Percentiles rank a stretch among this genome's conserved stretches.
Evolutionary conservation across 2,888 invertebrate species (phyloP).

Genomic region (Chalcosyrphus nemorum): DNA sequence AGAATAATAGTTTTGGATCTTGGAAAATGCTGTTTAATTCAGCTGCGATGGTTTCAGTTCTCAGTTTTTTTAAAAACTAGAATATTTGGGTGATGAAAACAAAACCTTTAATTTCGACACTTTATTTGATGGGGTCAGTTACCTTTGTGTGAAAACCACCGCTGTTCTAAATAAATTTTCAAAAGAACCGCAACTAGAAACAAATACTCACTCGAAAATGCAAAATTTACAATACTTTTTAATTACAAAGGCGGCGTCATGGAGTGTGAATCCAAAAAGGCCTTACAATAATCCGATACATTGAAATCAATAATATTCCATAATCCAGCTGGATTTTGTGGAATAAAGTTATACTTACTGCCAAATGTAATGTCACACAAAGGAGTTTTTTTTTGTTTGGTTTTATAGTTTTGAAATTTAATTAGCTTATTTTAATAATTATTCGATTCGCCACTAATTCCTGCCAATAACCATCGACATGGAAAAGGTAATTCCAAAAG

Average conservation of each 20-base stretch:
- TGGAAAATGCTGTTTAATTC: no score
- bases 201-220: no score
- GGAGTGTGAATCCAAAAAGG: not conserved
- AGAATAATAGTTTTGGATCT: no score
- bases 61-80: no score
- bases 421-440: not conserved
- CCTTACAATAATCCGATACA: not conserved
- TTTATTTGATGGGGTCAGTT: no score
- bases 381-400: not conserved
- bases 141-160: no score
- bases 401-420: slow-evolving; percentile 3
- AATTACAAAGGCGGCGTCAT: not conserved
- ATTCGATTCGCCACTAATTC: slow-evolving; percentile 4
- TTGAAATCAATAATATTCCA: not conserved
- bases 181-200: no score
- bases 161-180: no score
- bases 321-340: not conserved
- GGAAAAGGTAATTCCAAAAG: slow-evolving; percentile 12
- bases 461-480: not conserved
- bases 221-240: no score
- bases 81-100: no score
- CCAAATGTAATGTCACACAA: not conserved
- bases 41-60: no score
- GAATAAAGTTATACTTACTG: not conserved
- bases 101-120: no score